Conservation (phyloP, 2,113 vertebrate species). For the Oryzias celebensis region DNA sequence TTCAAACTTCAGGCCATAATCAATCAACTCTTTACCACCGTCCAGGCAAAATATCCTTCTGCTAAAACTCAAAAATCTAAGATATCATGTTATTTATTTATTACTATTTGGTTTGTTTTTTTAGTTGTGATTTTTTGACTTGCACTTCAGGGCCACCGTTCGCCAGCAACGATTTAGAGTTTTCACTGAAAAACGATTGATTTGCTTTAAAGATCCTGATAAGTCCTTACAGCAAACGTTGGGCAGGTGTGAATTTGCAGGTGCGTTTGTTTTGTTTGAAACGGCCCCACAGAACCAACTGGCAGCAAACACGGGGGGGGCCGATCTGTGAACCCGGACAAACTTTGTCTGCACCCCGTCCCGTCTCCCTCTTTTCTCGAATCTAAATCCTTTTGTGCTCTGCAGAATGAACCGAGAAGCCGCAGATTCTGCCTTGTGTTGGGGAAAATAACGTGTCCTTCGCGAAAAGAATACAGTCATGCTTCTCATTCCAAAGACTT, state of each 20-base stretch:
- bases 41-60: too few species aligned
- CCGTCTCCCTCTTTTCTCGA: slow-evolving; percentile 38
- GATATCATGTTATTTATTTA: too few species aligned
- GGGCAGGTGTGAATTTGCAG: too few species aligned
- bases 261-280: not conserved
- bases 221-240: not conserved
- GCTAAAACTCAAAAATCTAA: too few species aligned
- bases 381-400: slow-evolving; percentile 52
- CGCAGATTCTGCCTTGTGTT: slow-evolving; percentile 67
- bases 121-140: too few species aligned
- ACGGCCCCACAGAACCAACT: not conserved
- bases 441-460: slow-evolving; percentile 75
- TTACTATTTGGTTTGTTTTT: too few species aligned
- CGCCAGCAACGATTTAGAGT: too few species aligned
- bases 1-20: too few species aligned
- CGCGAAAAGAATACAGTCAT: slow-evolving; percentile 65
- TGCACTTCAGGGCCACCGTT: too few species aligned
- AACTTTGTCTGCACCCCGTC: slow-evolving; percentile 14
- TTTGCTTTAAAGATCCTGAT: too few species aligned
- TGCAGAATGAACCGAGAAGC: slow-evolving; percentile 63
- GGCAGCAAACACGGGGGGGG: not conserved
- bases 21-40: too few species aligned
- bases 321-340: slow-evolving; percentile 15
- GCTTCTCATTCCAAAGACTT: slow-evolving; percentile 74
- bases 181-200: too few species aligned